Evolutionary conservation across 2,888 invertebrate species (phyloP), one percentile per base, ranked within the genome.

Genomic region (Drosophila anomelani): DNA sequence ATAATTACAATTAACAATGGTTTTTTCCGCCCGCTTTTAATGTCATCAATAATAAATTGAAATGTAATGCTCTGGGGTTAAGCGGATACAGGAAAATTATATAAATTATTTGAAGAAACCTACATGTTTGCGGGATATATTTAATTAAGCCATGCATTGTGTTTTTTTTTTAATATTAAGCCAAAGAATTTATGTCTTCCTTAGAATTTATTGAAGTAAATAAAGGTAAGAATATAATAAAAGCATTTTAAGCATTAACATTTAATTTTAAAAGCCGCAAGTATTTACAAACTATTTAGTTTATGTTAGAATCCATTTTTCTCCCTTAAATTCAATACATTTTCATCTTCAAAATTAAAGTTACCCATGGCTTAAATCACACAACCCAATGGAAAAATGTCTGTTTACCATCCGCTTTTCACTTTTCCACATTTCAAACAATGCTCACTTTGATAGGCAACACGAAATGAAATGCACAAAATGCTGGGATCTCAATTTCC

Each of bases 1-100:
- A 67, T 44, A 69, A 69, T 69, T 68, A 69, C 59, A 51, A 69
- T 59, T 69, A 67, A 57, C 44, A 60, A 34, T 60, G 46, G 60
- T 47, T 59, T 69, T 53, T 59, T 20, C 23, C 15, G 4, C 17
- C 23, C 6, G 3, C 9, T 38, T 4, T 36, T 29, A 29, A 43
- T 43, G 17, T 9, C 41, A 10, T 34, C 1, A 36, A 49, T 57
- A 26, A 41, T 26, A 13, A 53, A 67, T 67, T 66, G n/a, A 61
- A 61, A 62, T 61, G 23, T 26, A 64, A 49, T 64, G 39, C 38
- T 39, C 23, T 34, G 32, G 39, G 46, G 17, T 60, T 17, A 32
- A 41, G 36, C 26, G 46, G 36, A 32, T n/a, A 7, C 12, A 6
- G 9, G 23, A 17, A 26, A 43, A 15, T 23, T 13, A 7, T 43